A percentile compares a stretch with the other conserved stretches of the same genome.
phyloP scores from a whole-genome alignment of 2,113 vertebrate species.

The Labeo rohita region DNA sequence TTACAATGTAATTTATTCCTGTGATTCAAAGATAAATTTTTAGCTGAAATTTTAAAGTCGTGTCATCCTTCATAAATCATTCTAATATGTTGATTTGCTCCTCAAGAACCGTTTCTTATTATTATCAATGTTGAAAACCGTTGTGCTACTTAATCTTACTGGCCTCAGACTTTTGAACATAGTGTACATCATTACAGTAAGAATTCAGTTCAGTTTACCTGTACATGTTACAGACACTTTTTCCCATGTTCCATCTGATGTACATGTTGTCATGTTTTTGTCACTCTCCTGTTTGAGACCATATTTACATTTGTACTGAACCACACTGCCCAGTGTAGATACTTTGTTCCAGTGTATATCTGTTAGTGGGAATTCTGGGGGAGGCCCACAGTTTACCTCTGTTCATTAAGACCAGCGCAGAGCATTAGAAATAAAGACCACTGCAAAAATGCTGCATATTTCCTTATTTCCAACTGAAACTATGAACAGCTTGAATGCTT shows the following conservation, averaged over 20 bases:
- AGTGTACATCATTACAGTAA: not conserved
- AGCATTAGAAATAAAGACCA: not conserved
- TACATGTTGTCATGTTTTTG: constrained; percentile 65
- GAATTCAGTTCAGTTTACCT: constrained; percentile 57
- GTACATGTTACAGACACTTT: constrained; percentile 67
- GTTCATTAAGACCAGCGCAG: constrained; percentile 60
- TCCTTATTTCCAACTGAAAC: not conserved
- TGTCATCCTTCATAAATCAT: not conserved
- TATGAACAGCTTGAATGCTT: not conserved
- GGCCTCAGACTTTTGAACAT: constrained; percentile 58
- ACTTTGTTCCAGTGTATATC: constrained; percentile 66
- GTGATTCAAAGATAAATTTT: too few relatives aligned
- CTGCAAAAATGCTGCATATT: not conserved
- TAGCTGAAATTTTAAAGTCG: too few relatives aligned
- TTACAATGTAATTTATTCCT: too few relatives aligned
- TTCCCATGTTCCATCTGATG: constrained; percentile 68
- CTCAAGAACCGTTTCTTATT: not conserved
- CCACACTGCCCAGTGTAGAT: constrained; percentile 62
- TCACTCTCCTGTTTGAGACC: constrained; percentile 70
- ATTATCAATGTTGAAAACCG: not conserved
- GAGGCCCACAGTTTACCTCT: constrained; percentile 73
- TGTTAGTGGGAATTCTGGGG: constrained; percentile 63
- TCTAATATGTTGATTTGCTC: not conserved
- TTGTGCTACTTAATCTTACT: not conserved
- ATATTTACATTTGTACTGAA: constrained; percentile 66